Percentiles rank a stretch among this genome's conserved stretches.
Evolutionary conservation across 2,888 invertebrate genomes (phyloP).

Genomic region (Saturnia pavonia): DNA sequence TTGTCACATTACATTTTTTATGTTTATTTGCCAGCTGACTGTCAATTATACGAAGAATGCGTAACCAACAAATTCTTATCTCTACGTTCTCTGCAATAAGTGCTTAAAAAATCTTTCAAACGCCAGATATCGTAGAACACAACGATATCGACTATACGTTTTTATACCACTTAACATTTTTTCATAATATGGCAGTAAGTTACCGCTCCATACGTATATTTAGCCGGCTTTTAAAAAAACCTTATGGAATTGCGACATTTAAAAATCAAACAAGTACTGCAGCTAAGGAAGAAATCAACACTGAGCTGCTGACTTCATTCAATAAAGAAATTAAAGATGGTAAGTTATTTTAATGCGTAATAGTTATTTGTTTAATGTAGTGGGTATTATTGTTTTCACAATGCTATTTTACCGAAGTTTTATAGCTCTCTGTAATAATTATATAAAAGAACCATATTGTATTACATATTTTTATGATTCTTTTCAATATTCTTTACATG

Average conservation of each 20-base stretch:
- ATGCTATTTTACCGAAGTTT: not conserved
- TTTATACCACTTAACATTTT: not conserved
- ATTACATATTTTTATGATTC: no score
- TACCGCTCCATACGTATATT: constrained; percentile 53
- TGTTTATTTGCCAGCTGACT: constrained; percentile 22
- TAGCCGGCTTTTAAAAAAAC: constrained; percentile 65
- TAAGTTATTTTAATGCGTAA: constrained; percentile 35
- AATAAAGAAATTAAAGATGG: constrained; percentile 67
- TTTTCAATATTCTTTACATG: no score
- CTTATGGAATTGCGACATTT: constrained; percentile 45
- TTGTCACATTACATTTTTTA: no score
- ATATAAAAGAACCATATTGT: no score
- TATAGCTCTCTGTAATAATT: no score
- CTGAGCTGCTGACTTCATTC: constrained; percentile 56
- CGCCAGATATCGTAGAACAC: not conserved
- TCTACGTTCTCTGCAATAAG: constrained; percentile 1
- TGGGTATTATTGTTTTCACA: not conserved
- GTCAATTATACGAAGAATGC: constrained; percentile 5
- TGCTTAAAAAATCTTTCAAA: not conserved
- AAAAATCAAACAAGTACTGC: constrained; percentile 54
- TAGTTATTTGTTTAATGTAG: not conserved
- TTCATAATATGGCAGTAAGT: constrained; percentile 54
- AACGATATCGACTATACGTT: not conserved
- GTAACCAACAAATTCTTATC: constrained; percentile 7
- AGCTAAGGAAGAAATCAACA: constrained; percentile 60